These are phyloP conservation scores for Acanthosepion lycidas DNA, from an alignment of 2,888 invertebrate genomes.

Conservation along the genomic window DNA sequence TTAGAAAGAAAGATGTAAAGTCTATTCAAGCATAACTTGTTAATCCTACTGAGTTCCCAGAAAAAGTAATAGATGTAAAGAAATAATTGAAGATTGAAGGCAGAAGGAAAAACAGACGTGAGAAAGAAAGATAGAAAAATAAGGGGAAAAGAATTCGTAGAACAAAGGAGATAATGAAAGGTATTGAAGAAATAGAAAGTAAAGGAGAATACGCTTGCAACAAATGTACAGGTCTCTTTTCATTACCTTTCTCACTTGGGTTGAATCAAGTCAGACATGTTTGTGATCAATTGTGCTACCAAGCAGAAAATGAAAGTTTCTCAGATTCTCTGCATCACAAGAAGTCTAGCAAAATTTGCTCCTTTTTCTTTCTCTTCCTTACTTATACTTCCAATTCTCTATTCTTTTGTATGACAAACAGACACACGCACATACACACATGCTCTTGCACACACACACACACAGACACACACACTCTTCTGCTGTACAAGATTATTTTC, in stretches of 20 bases:
- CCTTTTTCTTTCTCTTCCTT: not conserved
- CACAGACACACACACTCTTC: not conserved
- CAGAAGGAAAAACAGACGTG: not conserved
- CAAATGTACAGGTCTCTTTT: not conserved
- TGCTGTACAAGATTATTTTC: not conserved
- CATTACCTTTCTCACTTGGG: constrained; percentile 4
- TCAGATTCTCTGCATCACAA: not conserved
- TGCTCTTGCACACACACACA: not conserved
- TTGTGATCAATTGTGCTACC: not conserved
- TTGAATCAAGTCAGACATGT: constrained; percentile 13
- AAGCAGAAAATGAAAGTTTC: constrained; percentile 33
- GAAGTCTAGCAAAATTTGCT: constrained; percentile 15
- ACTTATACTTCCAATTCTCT: not conserved
- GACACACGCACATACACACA: not conserved
- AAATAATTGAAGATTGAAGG: not conserved
- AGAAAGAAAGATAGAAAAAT: not conserved
- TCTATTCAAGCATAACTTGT: not conserved
- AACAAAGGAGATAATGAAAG: not conserved
- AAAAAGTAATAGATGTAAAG: not conserved
- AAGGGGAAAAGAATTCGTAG: not conserved
- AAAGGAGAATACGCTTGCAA: not conserved
- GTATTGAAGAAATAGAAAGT: not conserved
- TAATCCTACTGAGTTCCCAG: not conserved
- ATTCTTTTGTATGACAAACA: not conserved
- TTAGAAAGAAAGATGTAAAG: not conserved